phyloP scores from a whole-genome alignment of 2,797 vertebrate genomes.

The Lagodon rhomboides region DNA sequence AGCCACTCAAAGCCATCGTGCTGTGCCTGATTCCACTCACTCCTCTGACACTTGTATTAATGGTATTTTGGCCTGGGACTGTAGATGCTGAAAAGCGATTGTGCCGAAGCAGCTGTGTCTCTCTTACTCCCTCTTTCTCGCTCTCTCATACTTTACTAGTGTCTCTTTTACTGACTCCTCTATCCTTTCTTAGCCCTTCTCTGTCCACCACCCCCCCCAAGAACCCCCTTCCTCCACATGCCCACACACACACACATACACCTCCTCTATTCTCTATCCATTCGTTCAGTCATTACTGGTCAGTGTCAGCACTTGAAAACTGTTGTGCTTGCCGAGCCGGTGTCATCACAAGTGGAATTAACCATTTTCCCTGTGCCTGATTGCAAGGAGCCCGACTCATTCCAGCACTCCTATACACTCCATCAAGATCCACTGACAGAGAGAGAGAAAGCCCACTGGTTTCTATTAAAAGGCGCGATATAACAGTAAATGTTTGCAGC shows the following conservation, averaged over 20 bases:
- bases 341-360: constrained; percentile 92
- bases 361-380: constrained; percentile 85
- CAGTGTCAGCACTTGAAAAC: constrained; percentile 90
- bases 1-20: constrained; percentile 86
- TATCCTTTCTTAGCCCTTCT: constrained; percentile 63
- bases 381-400: constrained; percentile 81
- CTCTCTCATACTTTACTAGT: constrained; percentile 79
- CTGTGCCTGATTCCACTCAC: constrained; percentile 87
- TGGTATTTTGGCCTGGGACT: constrained; percentile 92
- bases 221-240: too few species aligned
- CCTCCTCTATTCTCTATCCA: constrained; percentile 85
- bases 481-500: constrained; percentile 67
- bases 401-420: constrained; percentile 77
- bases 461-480: constrained; percentile 77
- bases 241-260: constrained; percentile 35
- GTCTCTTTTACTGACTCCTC: constrained; percentile 79
- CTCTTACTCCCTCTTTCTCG: constrained; percentile 67
- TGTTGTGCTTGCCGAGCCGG: constrained; percentile 90
- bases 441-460: constrained; percentile 64
- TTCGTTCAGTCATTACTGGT: constrained; percentile 93
- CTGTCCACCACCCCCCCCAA: constrained; percentile 29
- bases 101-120: constrained; percentile 90
- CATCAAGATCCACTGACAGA: constrained; percentile 78
- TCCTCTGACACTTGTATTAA: constrained; percentile 96
- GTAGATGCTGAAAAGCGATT: constrained; percentile 93